These are phyloP conservation scores for Chroicocephalus ridibundus DNA, from an alignment of 2,113 vertebrate genomes.

Conservation along the genomic window DNA sequence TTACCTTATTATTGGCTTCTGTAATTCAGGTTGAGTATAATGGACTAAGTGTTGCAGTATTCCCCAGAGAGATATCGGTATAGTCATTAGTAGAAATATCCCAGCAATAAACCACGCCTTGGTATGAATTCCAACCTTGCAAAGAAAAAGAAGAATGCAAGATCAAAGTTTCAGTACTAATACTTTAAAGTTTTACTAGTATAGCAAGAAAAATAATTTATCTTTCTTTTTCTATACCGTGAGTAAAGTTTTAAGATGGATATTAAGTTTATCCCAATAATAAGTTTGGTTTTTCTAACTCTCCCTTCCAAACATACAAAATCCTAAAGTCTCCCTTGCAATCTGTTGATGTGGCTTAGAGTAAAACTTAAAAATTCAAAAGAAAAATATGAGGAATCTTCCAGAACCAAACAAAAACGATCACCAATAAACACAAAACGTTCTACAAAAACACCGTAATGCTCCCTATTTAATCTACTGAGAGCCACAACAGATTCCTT, in stretches of 20 bases:
- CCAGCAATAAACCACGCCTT: constrained; percentile 98
- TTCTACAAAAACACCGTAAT: not conserved
- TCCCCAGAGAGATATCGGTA: constrained; percentile 95
- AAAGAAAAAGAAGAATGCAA: not conserved
- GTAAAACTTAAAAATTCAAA: not conserved
- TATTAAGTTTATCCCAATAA: not conserved
- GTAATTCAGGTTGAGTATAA: constrained; percentile 95
- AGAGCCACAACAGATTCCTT: not conserved
- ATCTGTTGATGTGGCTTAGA: not conserved
- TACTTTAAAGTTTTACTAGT: not conserved
- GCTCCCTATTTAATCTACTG: not conserved
- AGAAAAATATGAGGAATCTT: not conserved
- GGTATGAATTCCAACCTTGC: constrained; percentile 89
- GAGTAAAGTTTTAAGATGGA: not conserved
- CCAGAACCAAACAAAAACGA: not conserved
- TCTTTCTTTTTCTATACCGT: not conserved
- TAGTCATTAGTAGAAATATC: constrained; percentile 95
- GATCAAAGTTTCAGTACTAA: not conserved
- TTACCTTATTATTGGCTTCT: constrained; percentile 98
- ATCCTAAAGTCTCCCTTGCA: not conserved
- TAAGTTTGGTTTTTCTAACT: not conserved
- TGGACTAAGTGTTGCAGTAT: constrained; percentile 97
- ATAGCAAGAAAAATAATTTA: not conserved
- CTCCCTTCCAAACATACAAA: not conserved
- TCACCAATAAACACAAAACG: not conserved